phyloP scores from a whole-genome alignment of 2,888 invertebrate species.

The Hetaerina titia region DNA sequence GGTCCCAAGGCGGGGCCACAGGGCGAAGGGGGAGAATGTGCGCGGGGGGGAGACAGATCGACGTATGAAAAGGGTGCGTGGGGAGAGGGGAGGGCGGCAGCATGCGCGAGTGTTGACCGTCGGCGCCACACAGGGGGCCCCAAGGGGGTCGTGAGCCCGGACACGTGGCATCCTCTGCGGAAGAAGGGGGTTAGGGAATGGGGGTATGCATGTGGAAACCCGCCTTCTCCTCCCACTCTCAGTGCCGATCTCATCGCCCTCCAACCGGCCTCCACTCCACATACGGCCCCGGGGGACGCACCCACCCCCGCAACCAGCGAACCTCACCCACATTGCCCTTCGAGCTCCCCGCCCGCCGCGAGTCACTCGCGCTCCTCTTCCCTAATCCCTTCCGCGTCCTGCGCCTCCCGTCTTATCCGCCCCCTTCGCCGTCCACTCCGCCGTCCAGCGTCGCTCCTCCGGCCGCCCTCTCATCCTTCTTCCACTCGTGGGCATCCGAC shows the following conservation, averaged over 20 bases:
- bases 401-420: background rate
- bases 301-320: background rate
- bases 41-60: conserved; percentile 70
- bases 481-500: background rate
- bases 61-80: conserved; percentile 70
- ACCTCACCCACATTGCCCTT: background rate
- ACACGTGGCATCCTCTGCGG: conserved; percentile 73
- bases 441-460: background rate
- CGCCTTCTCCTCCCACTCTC: conserved; percentile 70
- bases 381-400: background rate
- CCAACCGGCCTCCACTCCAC: background rate
- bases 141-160: conserved; percentile 75
- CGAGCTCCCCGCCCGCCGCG: background rate
- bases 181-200: background rate
- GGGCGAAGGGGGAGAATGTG: background rate
- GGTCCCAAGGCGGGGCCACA: background rate
- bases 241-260: conserved; percentile 70
- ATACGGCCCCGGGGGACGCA: background rate
- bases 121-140: conserved; percentile 74
- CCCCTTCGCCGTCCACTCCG: background rate
- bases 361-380: background rate
- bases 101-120: conserved; percentile 74
- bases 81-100: conserved; percentile 76
- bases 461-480: background rate
- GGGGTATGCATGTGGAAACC: background rate